Base-by-base conservation (phyloP, 2,113 vertebrate genomes). In the Stictonetta naevosa region DNA sequence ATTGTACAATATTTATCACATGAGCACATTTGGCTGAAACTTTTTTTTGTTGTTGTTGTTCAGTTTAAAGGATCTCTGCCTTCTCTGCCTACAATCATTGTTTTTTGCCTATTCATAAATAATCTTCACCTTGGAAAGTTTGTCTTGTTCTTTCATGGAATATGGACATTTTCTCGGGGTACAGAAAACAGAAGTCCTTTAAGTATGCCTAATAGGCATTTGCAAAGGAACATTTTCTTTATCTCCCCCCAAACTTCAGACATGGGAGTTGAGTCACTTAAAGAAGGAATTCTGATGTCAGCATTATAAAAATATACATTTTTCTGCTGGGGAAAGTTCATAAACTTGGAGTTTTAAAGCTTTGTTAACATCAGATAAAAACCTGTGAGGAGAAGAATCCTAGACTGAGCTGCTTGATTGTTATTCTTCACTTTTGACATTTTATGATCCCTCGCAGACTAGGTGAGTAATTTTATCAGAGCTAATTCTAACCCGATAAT, bases 401-500 rank as follows among this genome's bases (percentile, higher is more conserved):
- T 19, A 16, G 38, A n/a, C 33, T 0, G 1, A 64, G 25, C 5
- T 44, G 6, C 15, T 83, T 78, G 60, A 52, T 88, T 95, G 59
- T 81, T 88, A 34, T 93, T 88, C 60, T 86, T 92, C 59, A 86
- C 11, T 90, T 90, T 66, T 86, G 72, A 58, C 33, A 52, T 69
- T 88, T 88, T 77, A 36, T 88, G 46, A 59, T 76, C 31, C 23
- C 66, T 48, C 26, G n/a, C 22, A 72, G 73, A 42, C 34, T 34
- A 48, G 53, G 29, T 16, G 22, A 83, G 11, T 87, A 62, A 68
- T 82, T 92, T 93, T 89, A 82, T 79, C 81, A 78, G 16, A 73
- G 74, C 8, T 93, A 87, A 82, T 86, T 92, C 52, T 79, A 81
- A 75, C 28, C 68, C 91, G 33, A 86, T 88, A 73, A 78, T 64